phyloP scores from a whole-genome alignment of 2,797 vertebrate genomes.

The Sebastes oblongus region DNA sequence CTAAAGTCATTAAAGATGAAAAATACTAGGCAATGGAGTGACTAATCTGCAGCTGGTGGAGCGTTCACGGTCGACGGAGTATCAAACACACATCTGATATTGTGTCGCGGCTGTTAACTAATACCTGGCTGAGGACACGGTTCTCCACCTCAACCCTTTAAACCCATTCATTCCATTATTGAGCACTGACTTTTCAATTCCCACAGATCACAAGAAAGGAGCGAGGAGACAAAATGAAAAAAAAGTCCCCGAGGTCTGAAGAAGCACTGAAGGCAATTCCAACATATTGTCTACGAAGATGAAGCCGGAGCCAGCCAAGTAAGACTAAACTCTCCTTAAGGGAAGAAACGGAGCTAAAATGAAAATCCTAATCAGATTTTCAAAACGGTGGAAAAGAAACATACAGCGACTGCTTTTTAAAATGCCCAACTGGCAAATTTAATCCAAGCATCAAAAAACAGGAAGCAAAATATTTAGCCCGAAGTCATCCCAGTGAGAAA shows the following conservation, averaged over 20 bases:
- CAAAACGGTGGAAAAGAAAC: background rate
- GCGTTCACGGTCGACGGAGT: background rate
- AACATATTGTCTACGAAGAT: conserved; percentile 56
- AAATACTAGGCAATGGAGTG: background rate
- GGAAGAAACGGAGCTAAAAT: background rate
- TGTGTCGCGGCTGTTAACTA: conserved; percentile 37
- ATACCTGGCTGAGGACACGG: conserved; percentile 29
- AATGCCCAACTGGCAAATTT: background rate
- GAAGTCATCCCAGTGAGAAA: conserved; percentile 35
- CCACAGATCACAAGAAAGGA: conserved; percentile 52
- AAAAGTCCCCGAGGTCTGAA: conserved; percentile 60
- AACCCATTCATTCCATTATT: conserved; percentile 76
- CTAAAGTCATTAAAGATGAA: background rate
- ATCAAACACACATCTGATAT: conserved; percentile 7
- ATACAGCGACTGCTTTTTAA: background rate
- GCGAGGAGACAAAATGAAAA: conserved; percentile 67
- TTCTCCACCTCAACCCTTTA: conserved; percentile 40
- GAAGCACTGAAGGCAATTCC: conserved; percentile 67
- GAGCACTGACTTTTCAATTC: conserved; percentile 72
- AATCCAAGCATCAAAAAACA: conserved; percentile 20
- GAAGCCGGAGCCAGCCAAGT: background rate
- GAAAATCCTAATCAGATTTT: conserved; percentile 16
- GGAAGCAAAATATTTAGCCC: conserved; percentile 1
- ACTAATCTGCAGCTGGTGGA: background rate
- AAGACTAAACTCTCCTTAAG: background rate